phyloP scores from a whole-genome alignment of 2,113 vertebrate genomes.

The Carollia perspicillata region DNA sequence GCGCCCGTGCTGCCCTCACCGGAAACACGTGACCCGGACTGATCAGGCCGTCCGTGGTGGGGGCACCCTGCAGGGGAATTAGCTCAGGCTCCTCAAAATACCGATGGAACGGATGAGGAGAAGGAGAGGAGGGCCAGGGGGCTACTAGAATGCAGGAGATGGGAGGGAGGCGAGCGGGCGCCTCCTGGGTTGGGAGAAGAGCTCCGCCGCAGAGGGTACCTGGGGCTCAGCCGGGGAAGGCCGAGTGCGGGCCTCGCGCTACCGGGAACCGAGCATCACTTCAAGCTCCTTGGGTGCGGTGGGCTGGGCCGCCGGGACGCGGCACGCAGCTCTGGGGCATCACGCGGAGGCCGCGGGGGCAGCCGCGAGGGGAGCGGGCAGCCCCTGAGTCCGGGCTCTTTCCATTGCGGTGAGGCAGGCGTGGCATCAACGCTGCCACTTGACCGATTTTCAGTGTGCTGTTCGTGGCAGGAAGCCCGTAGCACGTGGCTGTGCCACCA shows the following conservation, averaged over 20 bases:
- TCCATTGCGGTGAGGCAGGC: not conserved
- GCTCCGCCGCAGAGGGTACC: fast-evolving
- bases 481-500: fast-evolving
- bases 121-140: too few relatives aligned
- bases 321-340: fast-evolving
- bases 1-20: fast-evolving
- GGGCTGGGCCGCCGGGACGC: not conserved
- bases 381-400: not conserved
- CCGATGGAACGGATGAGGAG: fast-evolving
- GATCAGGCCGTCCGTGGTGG: fast-evolving
- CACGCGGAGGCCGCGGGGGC: fast-evolving
- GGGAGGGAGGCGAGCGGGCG: fast-evolving
- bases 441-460: fast-evolving
- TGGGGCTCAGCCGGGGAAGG: too few relatives aligned
- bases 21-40: not conserved
- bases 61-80: not conserved
- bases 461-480: fast-evolving
- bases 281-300: not conserved
- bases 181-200: not conserved
- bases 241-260: fast-evolving
- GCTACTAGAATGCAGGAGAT: fast-evolving
- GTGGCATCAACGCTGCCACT: fast-evolving
- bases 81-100: not conserved
- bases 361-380: fast-evolving
- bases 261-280: fast-evolving